Conservation (phyloP, 2,113 vertebrate genomes). For the Cyphomyrus discorhynchus region DNA sequence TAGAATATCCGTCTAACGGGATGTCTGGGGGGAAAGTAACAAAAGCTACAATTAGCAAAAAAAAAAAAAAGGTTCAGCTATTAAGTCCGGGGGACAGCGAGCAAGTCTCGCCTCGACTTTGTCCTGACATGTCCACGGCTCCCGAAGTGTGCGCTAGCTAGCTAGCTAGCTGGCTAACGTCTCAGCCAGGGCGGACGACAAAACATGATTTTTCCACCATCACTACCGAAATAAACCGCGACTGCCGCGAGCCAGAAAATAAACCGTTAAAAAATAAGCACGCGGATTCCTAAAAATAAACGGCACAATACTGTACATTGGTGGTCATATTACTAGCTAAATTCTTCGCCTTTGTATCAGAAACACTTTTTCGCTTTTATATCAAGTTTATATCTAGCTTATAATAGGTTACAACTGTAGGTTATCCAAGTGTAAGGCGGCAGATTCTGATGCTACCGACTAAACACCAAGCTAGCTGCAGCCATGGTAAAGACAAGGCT, state of each 20-base stretch:
- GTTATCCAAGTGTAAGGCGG: neutral
- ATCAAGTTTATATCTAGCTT: neutral
- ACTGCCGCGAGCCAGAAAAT: neutral
- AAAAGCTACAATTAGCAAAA: neutral
- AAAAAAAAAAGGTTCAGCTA: neutral
- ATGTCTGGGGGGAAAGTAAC: slow-evolving; percentile 41
- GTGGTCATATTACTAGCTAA: neutral
- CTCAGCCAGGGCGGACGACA: neutral
- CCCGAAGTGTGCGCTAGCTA: neutral
- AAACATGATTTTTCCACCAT: neutral
- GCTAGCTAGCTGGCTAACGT: neutral
- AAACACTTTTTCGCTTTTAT: neutral
- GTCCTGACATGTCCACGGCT: neutral
- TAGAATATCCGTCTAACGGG: slow-evolving; percentile 49
- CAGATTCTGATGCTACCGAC: neutral
- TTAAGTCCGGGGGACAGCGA: neutral
- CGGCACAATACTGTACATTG: neutral
- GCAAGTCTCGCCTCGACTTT: neutral
- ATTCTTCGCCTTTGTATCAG: neutral
- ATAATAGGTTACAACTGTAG: neutral
- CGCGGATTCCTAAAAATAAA: neutral
- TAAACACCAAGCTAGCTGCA: neutral
- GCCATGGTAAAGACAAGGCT: neutral
- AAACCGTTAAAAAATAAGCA: neutral
- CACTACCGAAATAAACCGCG: neutral